Base-by-base conservation (phyloP, 2,888 invertebrate genomes). In the Coleophora deauratella region DNA sequence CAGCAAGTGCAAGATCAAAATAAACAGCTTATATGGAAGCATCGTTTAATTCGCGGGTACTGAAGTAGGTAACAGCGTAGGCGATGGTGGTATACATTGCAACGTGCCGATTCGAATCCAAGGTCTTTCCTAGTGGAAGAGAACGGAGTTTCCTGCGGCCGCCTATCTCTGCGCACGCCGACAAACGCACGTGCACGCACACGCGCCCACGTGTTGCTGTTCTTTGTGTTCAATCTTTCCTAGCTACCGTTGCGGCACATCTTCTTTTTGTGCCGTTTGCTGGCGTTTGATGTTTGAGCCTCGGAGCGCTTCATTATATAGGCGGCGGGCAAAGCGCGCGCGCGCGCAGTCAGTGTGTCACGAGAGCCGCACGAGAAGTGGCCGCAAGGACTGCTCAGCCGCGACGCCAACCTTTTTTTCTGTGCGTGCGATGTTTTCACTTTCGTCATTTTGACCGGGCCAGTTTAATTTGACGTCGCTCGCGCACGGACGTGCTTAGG, bases 61-160 rank as follows among this genome's bases (percentile, higher is more conserved):
- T 68, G 70, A 73, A 77, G 81, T 80, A 77, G 72, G 79, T 74
- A 79, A 72, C 72, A 65, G 80, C 78, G 82, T 84, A 81, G 82
- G 82, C 82, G 81, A 81, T 75, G 74, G 78, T 77, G 77, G 79
- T 81, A 80, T 72, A 77, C 81, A 79, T 81, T 82, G 82, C 84
- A 82, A 80, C 80, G 80, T 80, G 80, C 79, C 79, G 79, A 80
- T 81, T 82, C 77, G 72, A 73, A 79, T 72, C 86, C 86, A 86
- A 86, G 86, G 86, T 82, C 86, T 86, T 86, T 86, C 86, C 86
- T 86, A 77, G 82, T 86, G 85, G 84, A 86, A 86, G 86, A 86
- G 86, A 86, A 85, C 82, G 86, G 85, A 76, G 85, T 85, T 86
- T 86, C 86, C 86, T 86, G 86, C 82, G 84, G 65, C 78, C 77